phyloP scores from a whole-genome alignment of 2,888 invertebrate genomes.

The Rhagophthalmus giganteus region DNA sequence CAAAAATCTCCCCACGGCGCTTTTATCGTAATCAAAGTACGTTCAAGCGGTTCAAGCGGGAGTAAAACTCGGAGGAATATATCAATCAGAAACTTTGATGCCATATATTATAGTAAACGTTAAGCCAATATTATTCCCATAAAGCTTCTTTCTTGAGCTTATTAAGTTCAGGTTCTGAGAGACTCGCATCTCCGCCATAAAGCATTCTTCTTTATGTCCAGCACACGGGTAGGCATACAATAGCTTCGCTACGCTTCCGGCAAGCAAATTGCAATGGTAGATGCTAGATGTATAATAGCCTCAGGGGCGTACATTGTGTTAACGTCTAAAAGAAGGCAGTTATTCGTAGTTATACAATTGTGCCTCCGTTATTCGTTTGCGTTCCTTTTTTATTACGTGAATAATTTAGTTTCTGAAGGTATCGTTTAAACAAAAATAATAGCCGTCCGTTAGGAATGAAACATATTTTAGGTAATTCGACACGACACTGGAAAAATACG shows the following conservation, averaged over 20 bases:
- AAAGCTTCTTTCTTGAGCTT: slow-evolving; percentile 31
- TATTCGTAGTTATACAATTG: not conserved
- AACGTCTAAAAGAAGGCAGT: slow-evolving; percentile 2
- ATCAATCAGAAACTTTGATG: slow-evolving; percentile 17
- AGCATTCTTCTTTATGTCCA: slow-evolving; percentile 45
- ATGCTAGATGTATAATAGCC: slow-evolving; percentile 29
- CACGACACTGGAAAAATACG: slow-evolving; percentile 26
- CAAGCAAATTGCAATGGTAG: slow-evolving; percentile 38
- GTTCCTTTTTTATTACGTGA: too few relatives aligned
- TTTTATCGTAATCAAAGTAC: not conserved
- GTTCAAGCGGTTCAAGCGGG: not conserved
- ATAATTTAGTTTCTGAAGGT: not conserved
- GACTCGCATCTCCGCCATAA: slow-evolving; percentile 37
- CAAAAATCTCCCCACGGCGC: not conserved
- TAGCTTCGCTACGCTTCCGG: slow-evolving; percentile 38
- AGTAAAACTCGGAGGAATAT: slow-evolving; percentile 4
- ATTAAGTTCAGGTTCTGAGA: slow-evolving; percentile 29
- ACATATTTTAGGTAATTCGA: slow-evolving; percentile 5
- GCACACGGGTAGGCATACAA: slow-evolving; percentile 40
- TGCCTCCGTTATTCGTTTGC: too few relatives aligned
- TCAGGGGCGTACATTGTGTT: slow-evolving; percentile 15
- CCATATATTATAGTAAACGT: slow-evolving; percentile 28
- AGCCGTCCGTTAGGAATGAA: not conserved
- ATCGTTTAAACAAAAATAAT: not conserved
- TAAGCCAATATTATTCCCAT: slow-evolving; percentile 30